These are phyloP conservation scores for Emmelina monodactyla DNA, from an alignment of 2,888 invertebrate species.

Conservation along the genomic window DNA sequence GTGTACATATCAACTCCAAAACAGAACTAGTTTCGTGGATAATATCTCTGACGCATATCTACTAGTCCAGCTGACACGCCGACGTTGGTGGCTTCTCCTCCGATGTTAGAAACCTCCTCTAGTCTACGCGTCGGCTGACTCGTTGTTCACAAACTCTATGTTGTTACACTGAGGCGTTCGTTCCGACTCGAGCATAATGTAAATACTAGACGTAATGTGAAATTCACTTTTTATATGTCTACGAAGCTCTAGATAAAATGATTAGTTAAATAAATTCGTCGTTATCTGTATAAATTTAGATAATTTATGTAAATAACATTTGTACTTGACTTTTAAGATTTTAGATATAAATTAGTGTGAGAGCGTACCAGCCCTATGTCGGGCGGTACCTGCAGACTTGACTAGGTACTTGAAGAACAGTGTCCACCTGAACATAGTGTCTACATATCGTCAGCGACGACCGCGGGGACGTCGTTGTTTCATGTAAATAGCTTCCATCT, in stretches of 20 bases:
- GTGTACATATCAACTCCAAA: too few species aligned
- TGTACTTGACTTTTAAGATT: constrained; percentile 38
- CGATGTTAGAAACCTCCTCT: too few species aligned
- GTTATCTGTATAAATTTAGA: constrained; percentile 34
- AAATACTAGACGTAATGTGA: constrained; percentile 52
- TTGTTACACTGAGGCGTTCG: constrained; percentile 5
- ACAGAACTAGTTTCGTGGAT: too few species aligned
- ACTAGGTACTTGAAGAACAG: background rate
- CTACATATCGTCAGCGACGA: background rate
- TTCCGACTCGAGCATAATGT: constrained; percentile 31
- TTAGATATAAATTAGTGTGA: constrained; percentile 10
- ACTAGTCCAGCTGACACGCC: too few species aligned
- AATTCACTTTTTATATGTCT: constrained; percentile 64
- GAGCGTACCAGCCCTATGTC: background rate
- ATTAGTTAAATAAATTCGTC: constrained; percentile 31
- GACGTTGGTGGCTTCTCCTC: too few species aligned
- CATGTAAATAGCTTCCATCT: too few species aligned
- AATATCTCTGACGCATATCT: too few species aligned
- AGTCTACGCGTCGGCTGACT: too few species aligned
- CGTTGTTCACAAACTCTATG: too few species aligned
- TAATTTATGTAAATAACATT: constrained; percentile 46
- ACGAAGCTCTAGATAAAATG: constrained; percentile 30
- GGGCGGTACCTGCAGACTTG: background rate
- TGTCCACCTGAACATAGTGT: background rate
- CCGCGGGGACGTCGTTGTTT: too few species aligned